These are phyloP conservation scores for Athalia rosae DNA, from an alignment of 2,888 invertebrate species.

Conservation along the genomic window DNA sequence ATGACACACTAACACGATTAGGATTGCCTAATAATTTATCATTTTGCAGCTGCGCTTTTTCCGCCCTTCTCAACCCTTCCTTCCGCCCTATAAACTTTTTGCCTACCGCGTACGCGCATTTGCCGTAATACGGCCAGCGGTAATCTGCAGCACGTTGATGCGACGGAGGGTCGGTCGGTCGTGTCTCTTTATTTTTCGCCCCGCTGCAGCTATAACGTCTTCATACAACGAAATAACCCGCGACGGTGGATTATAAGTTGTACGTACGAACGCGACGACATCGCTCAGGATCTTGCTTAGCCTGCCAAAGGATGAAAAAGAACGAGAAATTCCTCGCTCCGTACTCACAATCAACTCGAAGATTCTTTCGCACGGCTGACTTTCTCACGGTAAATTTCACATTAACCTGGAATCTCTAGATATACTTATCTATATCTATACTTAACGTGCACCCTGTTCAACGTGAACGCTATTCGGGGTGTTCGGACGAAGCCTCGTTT, in stretches of 20 bases:
- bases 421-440: conserved; percentile 50
- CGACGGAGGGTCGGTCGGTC: no score
- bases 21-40: conserved; percentile 39
- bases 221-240: no score
- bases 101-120: background rate
- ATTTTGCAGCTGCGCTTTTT: conserved; percentile 35
- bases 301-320: conserved; percentile 13
- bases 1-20: conserved; percentile 32
- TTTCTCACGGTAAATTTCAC: conserved; percentile 60
- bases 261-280: no score
- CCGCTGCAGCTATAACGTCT: no score
- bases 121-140: no score
- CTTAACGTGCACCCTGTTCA: conserved; percentile 7
- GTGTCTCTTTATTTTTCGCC: no score
- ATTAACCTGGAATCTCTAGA: conserved; percentile 46
- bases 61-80: background rate
- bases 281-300: no score
- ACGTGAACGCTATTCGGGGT: no score
- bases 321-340: conserved; percentile 31
- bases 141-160: no score
- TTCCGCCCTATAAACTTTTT: background rate
- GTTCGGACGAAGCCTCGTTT: no score
- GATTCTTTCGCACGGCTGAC: conserved; percentile 37
- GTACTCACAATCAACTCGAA: background rate
- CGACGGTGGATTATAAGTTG: no score